Percentiles rank a stretch among this genome's conserved stretches.
phyloP scores from a whole-genome alignment of 2,797 vertebrate genomes.

The Pangasius macronema region DNA sequence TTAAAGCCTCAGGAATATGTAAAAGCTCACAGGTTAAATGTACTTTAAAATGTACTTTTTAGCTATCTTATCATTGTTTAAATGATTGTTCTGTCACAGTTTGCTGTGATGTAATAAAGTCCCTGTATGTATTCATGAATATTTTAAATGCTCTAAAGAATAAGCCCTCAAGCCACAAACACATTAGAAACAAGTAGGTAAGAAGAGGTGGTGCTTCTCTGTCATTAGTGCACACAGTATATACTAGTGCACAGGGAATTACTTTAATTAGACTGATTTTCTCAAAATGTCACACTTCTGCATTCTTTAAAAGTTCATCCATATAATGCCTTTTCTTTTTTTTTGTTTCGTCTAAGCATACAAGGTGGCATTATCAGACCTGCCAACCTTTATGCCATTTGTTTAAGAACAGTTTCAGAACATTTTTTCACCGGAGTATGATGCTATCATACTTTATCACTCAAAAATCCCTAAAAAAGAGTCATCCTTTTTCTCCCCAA shows the following conservation, averaged over 20 bases:
- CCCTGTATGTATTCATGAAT: neutral
- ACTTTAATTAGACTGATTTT: neutral
- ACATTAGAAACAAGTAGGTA: neutral
- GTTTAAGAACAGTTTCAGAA: neutral
- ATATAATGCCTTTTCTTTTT: neutral
- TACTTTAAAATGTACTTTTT: neutral
- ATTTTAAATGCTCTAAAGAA: neutral
- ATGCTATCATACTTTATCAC: neutral
- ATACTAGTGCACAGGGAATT: neutral
- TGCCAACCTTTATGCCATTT: neutral
- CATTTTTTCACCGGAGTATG: neutral
- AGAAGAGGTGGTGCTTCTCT: neutral
- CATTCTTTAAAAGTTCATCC: neutral
- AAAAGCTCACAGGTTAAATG: neutral
- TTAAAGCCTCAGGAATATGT: neutral
- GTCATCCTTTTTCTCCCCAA: neutral
- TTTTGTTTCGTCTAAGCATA: neutral
- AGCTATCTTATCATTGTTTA: neutral
- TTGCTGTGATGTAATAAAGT: neutral
- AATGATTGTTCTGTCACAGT: neutral
- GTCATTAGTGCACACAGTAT: neutral
- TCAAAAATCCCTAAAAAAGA: neutral
- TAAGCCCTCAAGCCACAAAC: neutral
- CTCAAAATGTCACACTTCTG: neutral
- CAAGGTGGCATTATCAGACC: neutral